A percentile compares a stretch with the other conserved stretches of the same genome.
Conservation (phyloP, 2,888 invertebrate genomes). For the Xestia rhomboidea region DNA sequence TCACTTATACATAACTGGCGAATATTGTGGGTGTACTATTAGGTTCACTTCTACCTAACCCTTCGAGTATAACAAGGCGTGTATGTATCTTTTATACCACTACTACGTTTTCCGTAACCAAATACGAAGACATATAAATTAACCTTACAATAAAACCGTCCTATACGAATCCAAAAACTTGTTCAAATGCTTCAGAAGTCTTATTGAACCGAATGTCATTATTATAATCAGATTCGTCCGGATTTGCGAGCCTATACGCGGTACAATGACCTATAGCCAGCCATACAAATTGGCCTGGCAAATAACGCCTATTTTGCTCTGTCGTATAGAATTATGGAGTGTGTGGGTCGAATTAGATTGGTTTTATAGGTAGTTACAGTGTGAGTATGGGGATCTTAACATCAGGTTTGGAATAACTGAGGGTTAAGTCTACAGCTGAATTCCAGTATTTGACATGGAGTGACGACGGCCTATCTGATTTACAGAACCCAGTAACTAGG, state of each 20-base stretch:
- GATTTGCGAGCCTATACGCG: slow-evolving; percentile 39
- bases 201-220: slow-evolving; percentile 60
- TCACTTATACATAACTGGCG: background rate
- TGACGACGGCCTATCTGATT: no score
- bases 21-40: background rate
- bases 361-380: background rate
- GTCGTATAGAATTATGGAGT: slow-evolving; percentile 15
- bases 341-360: slow-evolving; percentile 21
- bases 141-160: slow-evolving; percentile 1
- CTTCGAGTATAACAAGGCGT: background rate
- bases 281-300: slow-evolving; percentile 42
- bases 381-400: background rate
- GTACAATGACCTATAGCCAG: slow-evolving; percentile 54
- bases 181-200: slow-evolving; percentile 29
- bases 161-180: slow-evolving; percentile 30
- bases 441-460: no score
- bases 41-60: background rate
- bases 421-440: background rate
- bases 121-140: slow-evolving; percentile 21
- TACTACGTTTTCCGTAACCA: no score
- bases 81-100: background rate
- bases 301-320: slow-evolving; percentile 34
- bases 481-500: no score
- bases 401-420: background rate
- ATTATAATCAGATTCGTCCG: slow-evolving; percentile 66